Base-by-base conservation (phyloP, 2,888 invertebrate species). In the Ferdinandea cuprea region DNA sequence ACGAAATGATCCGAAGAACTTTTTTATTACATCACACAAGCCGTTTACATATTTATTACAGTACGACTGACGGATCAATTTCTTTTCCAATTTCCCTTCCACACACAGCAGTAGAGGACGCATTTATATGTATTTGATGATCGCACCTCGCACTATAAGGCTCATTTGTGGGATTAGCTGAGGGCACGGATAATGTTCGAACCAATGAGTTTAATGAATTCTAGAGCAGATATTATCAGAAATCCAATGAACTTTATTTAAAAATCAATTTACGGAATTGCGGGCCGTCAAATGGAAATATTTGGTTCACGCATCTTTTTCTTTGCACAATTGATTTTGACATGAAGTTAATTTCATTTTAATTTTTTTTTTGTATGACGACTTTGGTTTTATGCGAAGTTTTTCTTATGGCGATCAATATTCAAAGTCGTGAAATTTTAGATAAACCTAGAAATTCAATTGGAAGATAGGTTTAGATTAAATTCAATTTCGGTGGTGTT, bases 21-120 rank as follows among this genome's bases (percentile, higher is more conserved):
- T 84, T 84, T 84, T 84, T 84, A 84, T 84, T 84, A 84, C 79
- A 79, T 74, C 84, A 74, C 69, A 72, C 63, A 46, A 66, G 83
- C 73, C 84, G 74, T 84, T 79, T 79, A 84, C 84, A 84, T 78
- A 84, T 84, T 84, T 84, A 84, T 84, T 79, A 74, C 77, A 69
- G 44, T 44, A 44, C 44, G 19, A 35, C 59, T 72, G 74, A 59
- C 79, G 84, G 79, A 84, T 79, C 79, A 79, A 84, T 84, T 73
- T 61, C 59, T 48, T 69, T n/a, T 72, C 59, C 56, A 63, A 78
- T 46, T 46, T 68, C 50, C 48, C 37, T 37, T n/a, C n/a, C n/a
- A 21, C 28, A 13, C 3, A 4, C 9, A 30, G 11, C 11, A 28
- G 35, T 28, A 40, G 63, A 50, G 35, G 63, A n/a, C n/a, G n/a